Evolutionary conservation across 2,888 invertebrate genomes (phyloP).

Genomic region (Germaria angustata): DNA sequence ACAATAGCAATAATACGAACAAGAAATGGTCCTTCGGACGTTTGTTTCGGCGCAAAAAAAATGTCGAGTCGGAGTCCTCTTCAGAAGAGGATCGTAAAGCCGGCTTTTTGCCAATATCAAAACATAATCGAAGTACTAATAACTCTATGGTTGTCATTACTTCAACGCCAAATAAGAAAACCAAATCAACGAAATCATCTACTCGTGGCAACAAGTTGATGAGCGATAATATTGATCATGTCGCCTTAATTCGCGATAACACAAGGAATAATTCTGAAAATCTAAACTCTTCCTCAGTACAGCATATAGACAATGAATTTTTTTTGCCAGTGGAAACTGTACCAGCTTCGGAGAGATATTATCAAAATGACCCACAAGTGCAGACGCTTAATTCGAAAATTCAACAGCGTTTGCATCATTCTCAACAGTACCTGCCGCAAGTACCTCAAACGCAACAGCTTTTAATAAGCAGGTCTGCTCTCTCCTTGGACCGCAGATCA

Average conservation of each 20-base stretch:
- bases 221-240: conserved; percentile 84
- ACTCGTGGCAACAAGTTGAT: conserved; percentile 80
- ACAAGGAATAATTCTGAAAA: conserved; percentile 21
- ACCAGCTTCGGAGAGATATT: conserved; percentile 71
- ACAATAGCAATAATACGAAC: conserved; percentile 73
- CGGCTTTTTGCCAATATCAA: conserved; percentile 74
- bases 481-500: conserved; percentile 75
- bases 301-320: conserved; percentile 79
- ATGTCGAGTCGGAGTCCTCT: conserved; percentile 77
- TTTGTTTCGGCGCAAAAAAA: conserved; percentile 88
- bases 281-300: conserved; percentile 49
- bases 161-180: conserved; percentile 60
- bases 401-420: conserved; percentile 64
- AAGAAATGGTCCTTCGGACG: conserved; percentile 90
- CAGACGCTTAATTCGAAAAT: conserved; percentile 31
- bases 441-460: conserved; percentile 64
- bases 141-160: conserved; percentile 51
- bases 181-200: conserved; percentile 80
- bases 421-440: conserved; percentile 64
- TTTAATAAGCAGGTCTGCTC: conserved; percentile 71
- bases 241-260: conserved; percentile 81
- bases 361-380: conserved; percentile 66
- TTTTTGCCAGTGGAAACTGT: conserved; percentile 78
- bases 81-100: conserved; percentile 80
- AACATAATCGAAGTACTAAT: conserved; percentile 30